Conservation (phyloP, 2,113 vertebrate genomes). For the Redunca redunca region DNA sequence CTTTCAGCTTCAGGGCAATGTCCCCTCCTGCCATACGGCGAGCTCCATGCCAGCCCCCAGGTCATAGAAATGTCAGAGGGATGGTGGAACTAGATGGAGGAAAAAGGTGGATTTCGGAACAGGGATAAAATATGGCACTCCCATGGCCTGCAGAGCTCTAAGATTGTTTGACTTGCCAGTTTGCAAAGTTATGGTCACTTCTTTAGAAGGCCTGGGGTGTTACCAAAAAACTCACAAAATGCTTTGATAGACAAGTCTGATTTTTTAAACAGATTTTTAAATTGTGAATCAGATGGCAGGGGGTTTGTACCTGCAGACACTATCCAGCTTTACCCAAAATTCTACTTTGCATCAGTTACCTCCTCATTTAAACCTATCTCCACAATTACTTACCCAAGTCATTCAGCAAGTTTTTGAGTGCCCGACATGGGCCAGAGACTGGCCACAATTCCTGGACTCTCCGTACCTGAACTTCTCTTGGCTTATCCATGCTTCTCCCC, state of each 20-base stretch:
- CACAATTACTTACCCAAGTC: not conserved
- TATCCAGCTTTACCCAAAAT: not conserved
- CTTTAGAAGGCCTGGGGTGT: not conserved
- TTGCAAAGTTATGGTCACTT: not conserved
- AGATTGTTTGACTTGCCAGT: not conserved
- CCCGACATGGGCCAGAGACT: not conserved
- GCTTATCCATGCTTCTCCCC: not conserved
- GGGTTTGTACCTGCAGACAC: not conserved
- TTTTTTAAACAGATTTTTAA: not conserved
- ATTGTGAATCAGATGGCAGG: not conserved
- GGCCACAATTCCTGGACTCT: not conserved
- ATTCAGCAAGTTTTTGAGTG: not conserved
- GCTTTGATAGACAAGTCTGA: not conserved
- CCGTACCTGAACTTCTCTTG: not conserved
- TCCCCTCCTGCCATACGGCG: fast-evolving
- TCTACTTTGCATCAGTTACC: not conserved
- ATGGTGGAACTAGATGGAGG: not conserved
- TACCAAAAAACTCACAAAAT: not conserved
- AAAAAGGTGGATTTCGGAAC: not conserved
- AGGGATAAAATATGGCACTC: not conserved
- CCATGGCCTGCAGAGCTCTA: too few relatives aligned
- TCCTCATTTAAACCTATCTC: not conserved
- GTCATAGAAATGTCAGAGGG: not conserved
- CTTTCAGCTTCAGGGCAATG: not conserved
- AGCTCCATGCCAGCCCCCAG: not conserved